Conservation (phyloP, 2,888 invertebrate species). For the Trichogramma dendrolimi region DNA sequence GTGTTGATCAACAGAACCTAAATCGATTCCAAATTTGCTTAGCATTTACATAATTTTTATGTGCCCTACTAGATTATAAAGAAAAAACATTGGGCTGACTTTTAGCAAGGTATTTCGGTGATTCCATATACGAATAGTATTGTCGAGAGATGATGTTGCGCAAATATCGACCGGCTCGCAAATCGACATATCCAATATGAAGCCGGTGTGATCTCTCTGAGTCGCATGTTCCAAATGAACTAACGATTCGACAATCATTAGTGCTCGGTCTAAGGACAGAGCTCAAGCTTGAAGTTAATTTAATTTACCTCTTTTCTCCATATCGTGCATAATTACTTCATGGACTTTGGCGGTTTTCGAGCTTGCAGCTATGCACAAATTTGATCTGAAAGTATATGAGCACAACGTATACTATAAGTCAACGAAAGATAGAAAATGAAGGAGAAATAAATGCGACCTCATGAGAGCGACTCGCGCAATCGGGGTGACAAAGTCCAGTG, state of each 20-base stretch:
- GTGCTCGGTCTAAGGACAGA: too few relatives aligned
- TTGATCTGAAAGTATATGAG: constrained; percentile 22
- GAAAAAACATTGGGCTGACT: constrained; percentile 20
- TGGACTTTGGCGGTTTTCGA: constrained; percentile 24
- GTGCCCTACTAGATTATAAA: neutral
- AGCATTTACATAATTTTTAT: neutral
- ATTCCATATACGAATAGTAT: constrained; percentile 38
- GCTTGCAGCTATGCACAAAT: constrained; percentile 33
- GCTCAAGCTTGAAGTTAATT: constrained; percentile 6
- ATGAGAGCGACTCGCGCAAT: constrained; percentile 32
- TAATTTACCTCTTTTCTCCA: constrained; percentile 30
- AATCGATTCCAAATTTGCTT: neutral
- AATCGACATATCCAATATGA: constrained; percentile 30
- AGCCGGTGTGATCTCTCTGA: constrained; percentile 33
- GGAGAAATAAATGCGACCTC: constrained; percentile 26
- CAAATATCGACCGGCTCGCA: constrained; percentile 35
- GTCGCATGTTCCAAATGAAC: constrained; percentile 33
- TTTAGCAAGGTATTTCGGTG: constrained; percentile 33
- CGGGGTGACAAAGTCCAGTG: constrained; percentile 31
- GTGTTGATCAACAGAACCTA: constrained; percentile 35
- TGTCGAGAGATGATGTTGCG: constrained; percentile 36
- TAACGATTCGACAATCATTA: constrained; percentile 1
- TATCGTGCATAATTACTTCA: constrained; percentile 36
- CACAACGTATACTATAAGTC: too few relatives aligned
- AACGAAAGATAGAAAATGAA: too few relatives aligned